Evolutionary conservation across 2,797 vertebrate species (phyloP).

Genomic region (Lerista edwardsae): DNA sequence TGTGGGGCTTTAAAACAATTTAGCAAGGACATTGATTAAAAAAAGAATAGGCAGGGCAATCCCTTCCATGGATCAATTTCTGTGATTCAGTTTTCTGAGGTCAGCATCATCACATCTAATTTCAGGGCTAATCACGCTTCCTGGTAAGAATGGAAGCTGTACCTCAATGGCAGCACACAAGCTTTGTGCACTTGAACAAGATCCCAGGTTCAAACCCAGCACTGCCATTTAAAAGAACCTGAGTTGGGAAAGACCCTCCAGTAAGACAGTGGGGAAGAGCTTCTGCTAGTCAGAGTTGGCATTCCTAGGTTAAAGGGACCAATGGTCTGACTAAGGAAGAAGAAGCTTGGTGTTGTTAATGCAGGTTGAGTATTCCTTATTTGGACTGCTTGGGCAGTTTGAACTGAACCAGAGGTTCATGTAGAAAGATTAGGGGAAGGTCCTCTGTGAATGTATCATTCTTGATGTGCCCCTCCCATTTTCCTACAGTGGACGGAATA

Average conservation of each 20-base stretch:
- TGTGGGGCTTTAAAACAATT: conserved; percentile 30
- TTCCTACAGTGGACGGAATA: no score
- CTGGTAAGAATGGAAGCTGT: background rate
- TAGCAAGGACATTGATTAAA: background rate
- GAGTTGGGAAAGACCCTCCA: background rate
- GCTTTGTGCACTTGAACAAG: background rate
- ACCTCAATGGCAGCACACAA: background rate
- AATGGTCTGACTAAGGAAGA: no score
- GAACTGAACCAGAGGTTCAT: no score
- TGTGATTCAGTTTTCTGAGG: background rate
- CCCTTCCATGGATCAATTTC: background rate
- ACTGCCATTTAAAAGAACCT: background rate
- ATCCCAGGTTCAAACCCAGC: no score
- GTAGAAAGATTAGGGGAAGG: no score
- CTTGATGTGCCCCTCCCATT: no score
- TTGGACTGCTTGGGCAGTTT: no score
- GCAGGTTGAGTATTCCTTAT: no score
- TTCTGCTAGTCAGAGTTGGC: background rate
- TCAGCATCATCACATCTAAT: background rate
- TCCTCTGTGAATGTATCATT: no score
- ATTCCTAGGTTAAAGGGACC: no score
- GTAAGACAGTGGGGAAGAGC: background rate
- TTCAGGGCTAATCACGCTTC: background rate
- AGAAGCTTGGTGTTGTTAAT: no score
- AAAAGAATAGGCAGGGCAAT: background rate